phyloP scores from a whole-genome alignment of 2,113 vertebrate species.

The Chaetops frenatus region DNA sequence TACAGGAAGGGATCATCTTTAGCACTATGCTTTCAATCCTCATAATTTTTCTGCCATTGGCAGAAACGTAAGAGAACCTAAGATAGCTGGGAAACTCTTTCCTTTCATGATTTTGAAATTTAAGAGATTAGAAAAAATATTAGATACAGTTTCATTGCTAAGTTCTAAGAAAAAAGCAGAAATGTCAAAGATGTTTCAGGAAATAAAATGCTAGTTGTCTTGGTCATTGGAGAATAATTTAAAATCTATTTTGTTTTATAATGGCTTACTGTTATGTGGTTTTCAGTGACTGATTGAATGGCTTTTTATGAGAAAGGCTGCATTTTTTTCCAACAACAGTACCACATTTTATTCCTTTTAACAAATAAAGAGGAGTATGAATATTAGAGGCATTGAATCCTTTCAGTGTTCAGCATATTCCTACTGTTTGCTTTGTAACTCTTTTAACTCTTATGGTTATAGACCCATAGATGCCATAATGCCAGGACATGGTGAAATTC shows the following conservation, averaged over 20 bases:
- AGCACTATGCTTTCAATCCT: not conserved
- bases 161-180: not conserved
- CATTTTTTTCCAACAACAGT: not conserved
- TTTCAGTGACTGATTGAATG: not conserved
- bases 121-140: not conserved
- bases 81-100: not conserved
- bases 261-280: not conserved
- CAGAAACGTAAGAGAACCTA: not conserved
- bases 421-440: not conserved
- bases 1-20: not conserved
- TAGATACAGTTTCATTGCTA: not conserved
- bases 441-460: not conserved
- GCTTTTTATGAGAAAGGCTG: not conserved
- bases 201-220: not conserved
- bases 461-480: not conserved
- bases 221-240: conserved; percentile 4
- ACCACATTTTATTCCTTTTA: not conserved
- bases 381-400: not conserved
- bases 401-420: not conserved
- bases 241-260: not conserved
- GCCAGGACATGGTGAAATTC: not conserved
- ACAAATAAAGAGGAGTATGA: not conserved
- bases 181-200: not conserved
- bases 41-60: not conserved
- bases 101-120: not conserved